Evolutionary conservation across 1,140 invertebrate genomes (phyloP).

Genomic region (Belonocnema kinseyi): DNA sequence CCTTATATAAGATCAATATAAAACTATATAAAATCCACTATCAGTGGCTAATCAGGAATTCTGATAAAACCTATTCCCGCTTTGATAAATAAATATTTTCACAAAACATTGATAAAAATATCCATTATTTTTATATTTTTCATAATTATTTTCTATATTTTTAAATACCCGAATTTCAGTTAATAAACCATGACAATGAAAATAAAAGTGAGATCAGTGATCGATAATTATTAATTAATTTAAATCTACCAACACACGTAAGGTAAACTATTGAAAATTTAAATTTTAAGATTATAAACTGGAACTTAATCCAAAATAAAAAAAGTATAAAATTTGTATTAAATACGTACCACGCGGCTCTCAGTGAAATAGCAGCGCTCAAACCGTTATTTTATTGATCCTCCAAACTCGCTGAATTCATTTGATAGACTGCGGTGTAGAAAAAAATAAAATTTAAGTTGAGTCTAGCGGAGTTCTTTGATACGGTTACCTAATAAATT

Average conservation of each 20-base stretch:
- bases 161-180: too few relatives aligned
- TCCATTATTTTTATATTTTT: too few relatives aligned
- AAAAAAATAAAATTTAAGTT: background rate
- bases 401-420: conserved; percentile 30
- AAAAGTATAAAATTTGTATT: background rate
- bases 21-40: too few relatives aligned
- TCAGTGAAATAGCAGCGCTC: conserved; percentile 8
- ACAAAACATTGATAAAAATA: too few relatives aligned
- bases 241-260: background rate
- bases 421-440: conserved; percentile 5
- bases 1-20: too few relatives aligned
- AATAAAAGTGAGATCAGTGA: background rate
- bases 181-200: background rate
- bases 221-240: background rate
- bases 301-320: too few relatives aligned
- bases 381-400: conserved; percentile 15
- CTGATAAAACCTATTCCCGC: too few relatives aligned
- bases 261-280: too few relatives aligned
- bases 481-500: background rate
- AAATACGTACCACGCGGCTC: conserved; percentile 12
- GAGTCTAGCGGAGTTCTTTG: background rate
- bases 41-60: too few relatives aligned
- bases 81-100: too few relatives aligned
- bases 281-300: background rate
- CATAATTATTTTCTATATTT: too few relatives aligned